phyloP scores from a whole-genome alignment of 2,888 invertebrate genomes.

The Nephrotoma appendiculata region DNA sequence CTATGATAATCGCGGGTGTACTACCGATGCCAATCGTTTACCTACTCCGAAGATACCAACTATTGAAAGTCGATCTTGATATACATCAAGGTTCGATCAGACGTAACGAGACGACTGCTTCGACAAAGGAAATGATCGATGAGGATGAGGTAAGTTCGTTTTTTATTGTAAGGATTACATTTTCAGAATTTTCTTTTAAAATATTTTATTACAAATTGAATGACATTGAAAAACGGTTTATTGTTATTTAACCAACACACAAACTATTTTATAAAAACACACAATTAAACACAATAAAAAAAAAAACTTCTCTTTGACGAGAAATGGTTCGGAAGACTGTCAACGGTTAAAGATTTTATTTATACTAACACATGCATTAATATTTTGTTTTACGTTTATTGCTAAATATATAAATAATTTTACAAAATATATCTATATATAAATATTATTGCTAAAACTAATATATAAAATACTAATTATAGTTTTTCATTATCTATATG shows the following conservation, averaged over 20 bases:
- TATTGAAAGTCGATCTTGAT: constrained; percentile 72
- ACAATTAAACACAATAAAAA: not conserved
- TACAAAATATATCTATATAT: not conserved
- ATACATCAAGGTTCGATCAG: constrained; percentile 86
- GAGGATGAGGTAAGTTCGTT: constrained; percentile 66
- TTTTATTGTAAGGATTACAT: not conserved
- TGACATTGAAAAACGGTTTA: not conserved
- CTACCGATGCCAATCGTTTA: constrained; percentile 77
- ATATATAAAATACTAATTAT: not conserved
- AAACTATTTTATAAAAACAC: not conserved
- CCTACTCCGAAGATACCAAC: constrained; percentile 75
- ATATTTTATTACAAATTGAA: not conserved
- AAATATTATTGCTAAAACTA: not conserved
- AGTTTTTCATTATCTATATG: not conserved
- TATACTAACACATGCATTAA: not conserved
- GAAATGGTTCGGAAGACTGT: not conserved
- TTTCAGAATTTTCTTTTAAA: not conserved
- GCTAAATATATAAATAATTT: not conserved
- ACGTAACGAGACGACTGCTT: constrained; percentile 82
- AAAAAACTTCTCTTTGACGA: not conserved
- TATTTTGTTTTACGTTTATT: not conserved
- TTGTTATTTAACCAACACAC: not conserved
- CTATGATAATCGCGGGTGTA: constrained; percentile 65
- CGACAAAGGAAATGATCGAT: constrained; percentile 90
- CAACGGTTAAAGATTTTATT: not conserved